Conservation (phyloP, 2,113 vertebrate genomes). For the Hiodon tergisus region DNA sequence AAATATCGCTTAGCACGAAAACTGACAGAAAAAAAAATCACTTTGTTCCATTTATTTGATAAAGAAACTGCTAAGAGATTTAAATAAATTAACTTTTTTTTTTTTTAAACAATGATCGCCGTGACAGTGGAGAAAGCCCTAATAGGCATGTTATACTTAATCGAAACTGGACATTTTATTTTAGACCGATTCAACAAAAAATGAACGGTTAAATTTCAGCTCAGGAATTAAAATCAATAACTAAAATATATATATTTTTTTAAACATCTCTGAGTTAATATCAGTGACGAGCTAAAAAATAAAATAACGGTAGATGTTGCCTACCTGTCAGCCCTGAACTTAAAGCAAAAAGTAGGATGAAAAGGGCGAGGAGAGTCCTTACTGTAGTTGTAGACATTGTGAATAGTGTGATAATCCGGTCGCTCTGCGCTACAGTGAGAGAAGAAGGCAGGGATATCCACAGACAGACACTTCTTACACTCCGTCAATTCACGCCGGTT, state of each 20-base stretch:
- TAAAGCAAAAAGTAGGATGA: constrained; percentile 56
- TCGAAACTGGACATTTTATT: too few relatives aligned
- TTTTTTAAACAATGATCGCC: too few relatives aligned
- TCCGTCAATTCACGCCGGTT: constrained; percentile 8
- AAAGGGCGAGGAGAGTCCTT: constrained; percentile 61
- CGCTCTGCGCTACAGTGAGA: constrained; percentile 42
- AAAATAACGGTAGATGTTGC: not conserved
- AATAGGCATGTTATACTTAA: too few relatives aligned
- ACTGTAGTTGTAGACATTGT: constrained; percentile 61
- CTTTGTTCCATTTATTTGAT: too few relatives aligned
- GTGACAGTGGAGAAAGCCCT: too few relatives aligned
- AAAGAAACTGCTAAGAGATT: too few relatives aligned
- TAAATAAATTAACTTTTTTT: too few relatives aligned
- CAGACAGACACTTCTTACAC: constrained; percentile 31
- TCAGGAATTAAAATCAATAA: not conserved
- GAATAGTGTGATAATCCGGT: constrained; percentile 47
- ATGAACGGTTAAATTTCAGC: too few relatives aligned
- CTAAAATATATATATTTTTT: not conserved
- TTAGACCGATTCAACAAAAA: too few relatives aligned
- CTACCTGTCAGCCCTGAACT: constrained; percentile 57
- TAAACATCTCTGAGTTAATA: not conserved
- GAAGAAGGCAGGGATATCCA: constrained; percentile 32
- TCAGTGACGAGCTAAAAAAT: constrained; percentile 23
- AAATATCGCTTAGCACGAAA: too few relatives aligned
- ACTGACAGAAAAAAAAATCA: too few relatives aligned